Base-by-base conservation (phyloP, 2,888 invertebrate genomes). In the Lottia scabra region DNA sequence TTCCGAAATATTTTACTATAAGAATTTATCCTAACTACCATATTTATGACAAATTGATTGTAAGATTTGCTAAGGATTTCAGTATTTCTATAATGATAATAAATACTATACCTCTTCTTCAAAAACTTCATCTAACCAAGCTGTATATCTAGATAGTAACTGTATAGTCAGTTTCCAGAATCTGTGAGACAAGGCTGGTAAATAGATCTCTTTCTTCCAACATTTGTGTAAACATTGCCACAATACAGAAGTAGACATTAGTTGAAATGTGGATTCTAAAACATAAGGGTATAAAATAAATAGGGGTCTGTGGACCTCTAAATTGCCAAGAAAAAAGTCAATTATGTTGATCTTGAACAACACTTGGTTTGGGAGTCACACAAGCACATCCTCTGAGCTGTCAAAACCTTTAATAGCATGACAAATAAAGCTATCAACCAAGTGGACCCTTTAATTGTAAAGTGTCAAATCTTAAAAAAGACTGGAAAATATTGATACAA, bases 111-210 rank as follows among this genome's bases (percentile, higher is more conserved):
- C 86, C 84, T 87, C 84, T 68, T 84, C 81, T 67, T 82, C 80
- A 67, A 83, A 81, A 44, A 83, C 81, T 68, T 85, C 88, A 65
- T 84, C 81, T 23, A 89, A 76, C 87, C 95, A 96, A n/a, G 92
- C 92, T 13, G 92, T 91, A 88, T 95, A 95, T 83, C 97, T 92
- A 63, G 95, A 92, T 63, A 96, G 86, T 56, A 98, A 91, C 91
- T 97, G 95, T 75, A 98, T 91, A 26, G 94, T 94, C 10, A 98
- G 91, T 90, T 96, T 97, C 93, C 96, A 95, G 90, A 98, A 96
- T 87, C 87, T 80, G 78, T 87, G 88, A 68, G 83, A 82, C 43
- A 90, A 91, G 72, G 95, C 94, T 30, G 93, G 91, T 68, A 98
- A 92, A 88, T 93, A 97, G 10, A 97, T 92, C 44, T 94, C 94